Evolutionary conservation across 2,797 vertebrate species (phyloP), one percentile per base, ranked within the genome.

Genomic region (Platalea minor): DNA sequence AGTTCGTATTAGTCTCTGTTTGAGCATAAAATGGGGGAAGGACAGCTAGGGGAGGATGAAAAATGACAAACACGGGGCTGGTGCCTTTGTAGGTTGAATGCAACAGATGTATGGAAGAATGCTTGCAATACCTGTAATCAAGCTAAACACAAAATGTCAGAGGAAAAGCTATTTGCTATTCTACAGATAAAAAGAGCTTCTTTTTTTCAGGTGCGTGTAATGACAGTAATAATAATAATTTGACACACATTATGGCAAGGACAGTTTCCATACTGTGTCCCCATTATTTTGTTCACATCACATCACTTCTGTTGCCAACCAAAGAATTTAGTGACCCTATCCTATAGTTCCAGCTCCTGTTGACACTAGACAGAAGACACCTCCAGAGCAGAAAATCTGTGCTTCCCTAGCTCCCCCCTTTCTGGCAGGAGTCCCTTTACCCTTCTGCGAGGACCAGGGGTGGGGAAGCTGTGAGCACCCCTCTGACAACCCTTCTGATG

Each of bases 141-240:
- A 74, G 57, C 78, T 89, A 94, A 95, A 91, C n/a, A 90, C 14
- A 73, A 74, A 91, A 94, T 73, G 43, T 90, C 88, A 88, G 63
- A 63, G 63, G 51, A 90, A 96, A 91, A 91, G 43, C 67, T 77
- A 53, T 88, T 80, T 76, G 35, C 23, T 96, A n/a, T 51, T 82
- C 39, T 31, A 50, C 59, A 79, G 46, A 84, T 73, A 85, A 91
- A 92, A 96, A 77, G 57, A 72, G 37, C 57, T 85, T 7, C 61
- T 93, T 86, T 78, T 63, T 37, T 76, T 88, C 69, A 50, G 20
- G 23, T 74, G 39, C 63, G 46, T 65, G 43, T 73, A 93, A 91
- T 77, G 56, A 56, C 56, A 79, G 56, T 80, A 83, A 82, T 82
- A 90, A 78, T 88, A 88, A 85, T 78, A 82, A 61, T 81, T 77